Evolutionary conservation across 1,140 invertebrate genomes (phyloP).

Genomic region (Pinna nobilis): DNA sequence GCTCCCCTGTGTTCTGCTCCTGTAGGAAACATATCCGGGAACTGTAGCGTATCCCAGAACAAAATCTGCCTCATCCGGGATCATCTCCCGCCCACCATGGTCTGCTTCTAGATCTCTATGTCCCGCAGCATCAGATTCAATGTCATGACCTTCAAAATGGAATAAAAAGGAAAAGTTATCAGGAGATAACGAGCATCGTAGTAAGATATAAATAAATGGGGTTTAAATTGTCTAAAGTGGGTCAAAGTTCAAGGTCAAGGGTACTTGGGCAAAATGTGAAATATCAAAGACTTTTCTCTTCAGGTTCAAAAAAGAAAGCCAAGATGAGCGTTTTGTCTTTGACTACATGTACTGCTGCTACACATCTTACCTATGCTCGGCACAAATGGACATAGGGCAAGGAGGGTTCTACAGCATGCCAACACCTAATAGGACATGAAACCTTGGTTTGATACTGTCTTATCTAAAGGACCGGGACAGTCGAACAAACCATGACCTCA

Average conservation of each 20-base stretch:
- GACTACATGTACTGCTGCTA: too few species aligned
- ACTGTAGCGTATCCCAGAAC: slow-evolving; percentile 66
- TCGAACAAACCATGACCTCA: too few species aligned
- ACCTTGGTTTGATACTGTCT: too few species aligned
- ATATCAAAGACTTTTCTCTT: too few species aligned
- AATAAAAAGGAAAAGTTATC: not conserved
- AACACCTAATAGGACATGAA: too few species aligned
- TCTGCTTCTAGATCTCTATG: not conserved
- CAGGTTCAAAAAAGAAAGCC: too few species aligned
- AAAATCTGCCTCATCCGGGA: slow-evolving; percentile 67
- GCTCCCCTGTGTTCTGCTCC: slow-evolving; percentile 53
- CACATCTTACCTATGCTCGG: too few species aligned
- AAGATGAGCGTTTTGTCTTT: too few species aligned
- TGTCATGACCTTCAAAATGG: slow-evolving; percentile 21
- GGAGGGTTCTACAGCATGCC: too few species aligned
- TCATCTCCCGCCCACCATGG: slow-evolving; percentile 30
- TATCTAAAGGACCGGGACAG: too few species aligned
- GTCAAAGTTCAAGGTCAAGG: too few species aligned
- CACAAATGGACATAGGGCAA: too few species aligned
- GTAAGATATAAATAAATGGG: not conserved
- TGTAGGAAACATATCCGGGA: slow-evolving; percentile 62
- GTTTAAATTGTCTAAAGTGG: not conserved
- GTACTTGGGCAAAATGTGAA: not conserved
- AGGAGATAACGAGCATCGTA: not conserved
- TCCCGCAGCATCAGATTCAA: slow-evolving; percentile 41